These are phyloP conservation scores for Idaea straminata DNA, from an alignment of 2,888 invertebrate species.

Conservation along the genomic window DNA sequence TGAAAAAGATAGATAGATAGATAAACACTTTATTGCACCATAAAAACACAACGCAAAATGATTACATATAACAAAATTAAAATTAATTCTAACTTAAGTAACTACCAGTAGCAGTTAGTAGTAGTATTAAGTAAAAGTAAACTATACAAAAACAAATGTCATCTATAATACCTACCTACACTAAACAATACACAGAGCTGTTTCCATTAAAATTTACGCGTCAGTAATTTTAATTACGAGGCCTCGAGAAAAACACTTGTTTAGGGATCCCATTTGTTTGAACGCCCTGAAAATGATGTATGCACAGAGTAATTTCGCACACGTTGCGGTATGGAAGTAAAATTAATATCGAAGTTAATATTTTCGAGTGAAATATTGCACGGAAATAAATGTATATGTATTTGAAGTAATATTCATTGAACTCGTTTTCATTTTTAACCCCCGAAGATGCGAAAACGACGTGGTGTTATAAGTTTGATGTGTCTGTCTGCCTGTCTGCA, in stretches of 20 bases:
- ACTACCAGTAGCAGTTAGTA: no score
- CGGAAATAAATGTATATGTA: not conserved
- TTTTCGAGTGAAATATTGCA: not conserved
- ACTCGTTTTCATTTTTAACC: no score
- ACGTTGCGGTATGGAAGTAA: not conserved
- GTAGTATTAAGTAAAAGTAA: no score
- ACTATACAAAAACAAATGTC: not conserved
- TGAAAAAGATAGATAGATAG: no score
- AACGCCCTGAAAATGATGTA: slow-evolving; percentile 1
- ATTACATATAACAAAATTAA: no score
- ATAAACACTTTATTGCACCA: no score
- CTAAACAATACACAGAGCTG: not conserved
- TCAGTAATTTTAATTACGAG: not conserved
- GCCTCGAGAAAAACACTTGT: not conserved
- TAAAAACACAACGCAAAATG: no score
- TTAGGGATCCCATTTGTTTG: not conserved
- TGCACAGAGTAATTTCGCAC: slow-evolving; percentile 1
- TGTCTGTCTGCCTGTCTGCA: no score
- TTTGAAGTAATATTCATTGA: no score
- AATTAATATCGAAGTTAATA: not conserved
- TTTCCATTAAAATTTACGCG: slow-evolving; percentile 1
- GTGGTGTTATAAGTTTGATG: no score
- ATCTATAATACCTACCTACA: not conserved
- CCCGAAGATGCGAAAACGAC: no score
- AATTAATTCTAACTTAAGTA: no score